phyloP scores from a whole-genome alignment of 2,113 vertebrate genomes.

The Dasyurus viverrinus region DNA sequence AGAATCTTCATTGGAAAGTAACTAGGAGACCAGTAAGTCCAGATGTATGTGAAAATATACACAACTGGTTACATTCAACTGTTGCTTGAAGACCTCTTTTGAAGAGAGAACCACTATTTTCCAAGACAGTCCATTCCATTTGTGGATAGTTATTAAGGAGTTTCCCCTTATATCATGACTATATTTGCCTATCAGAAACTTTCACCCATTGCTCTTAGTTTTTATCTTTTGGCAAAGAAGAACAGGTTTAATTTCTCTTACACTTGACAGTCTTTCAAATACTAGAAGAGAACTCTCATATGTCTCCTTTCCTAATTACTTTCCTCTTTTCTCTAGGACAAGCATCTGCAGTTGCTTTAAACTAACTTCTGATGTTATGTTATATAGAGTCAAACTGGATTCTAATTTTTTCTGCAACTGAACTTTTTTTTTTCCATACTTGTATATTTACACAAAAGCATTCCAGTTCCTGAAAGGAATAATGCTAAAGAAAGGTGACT shows the following conservation, averaged over 20 bases:
- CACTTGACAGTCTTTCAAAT: background rate
- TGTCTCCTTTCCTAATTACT: no score
- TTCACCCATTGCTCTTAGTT: background rate
- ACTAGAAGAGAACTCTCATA: background rate
- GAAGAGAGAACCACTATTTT: background rate
- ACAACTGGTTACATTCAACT: background rate
- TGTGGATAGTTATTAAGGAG: background rate
- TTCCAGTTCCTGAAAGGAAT: background rate
- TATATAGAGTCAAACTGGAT: no score
- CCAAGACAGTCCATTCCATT: background rate
- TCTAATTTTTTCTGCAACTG: no score
- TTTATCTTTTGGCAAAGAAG: background rate
- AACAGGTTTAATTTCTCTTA: background rate
- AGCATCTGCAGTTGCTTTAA: no score
- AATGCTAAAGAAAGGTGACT: background rate
- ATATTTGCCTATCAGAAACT: background rate
- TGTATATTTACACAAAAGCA: background rate
- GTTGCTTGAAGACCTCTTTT: background rate
- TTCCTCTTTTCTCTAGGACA: no score
- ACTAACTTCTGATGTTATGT: no score
- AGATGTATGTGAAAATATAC: background rate
- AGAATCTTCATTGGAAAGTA: background rate
- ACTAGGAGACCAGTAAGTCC: background rate
- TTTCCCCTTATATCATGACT: background rate
- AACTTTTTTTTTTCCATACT: background rate